Evolutionary conservation across 2,888 invertebrate species (phyloP).

Genomic region (Hipparchia semele): DNA sequence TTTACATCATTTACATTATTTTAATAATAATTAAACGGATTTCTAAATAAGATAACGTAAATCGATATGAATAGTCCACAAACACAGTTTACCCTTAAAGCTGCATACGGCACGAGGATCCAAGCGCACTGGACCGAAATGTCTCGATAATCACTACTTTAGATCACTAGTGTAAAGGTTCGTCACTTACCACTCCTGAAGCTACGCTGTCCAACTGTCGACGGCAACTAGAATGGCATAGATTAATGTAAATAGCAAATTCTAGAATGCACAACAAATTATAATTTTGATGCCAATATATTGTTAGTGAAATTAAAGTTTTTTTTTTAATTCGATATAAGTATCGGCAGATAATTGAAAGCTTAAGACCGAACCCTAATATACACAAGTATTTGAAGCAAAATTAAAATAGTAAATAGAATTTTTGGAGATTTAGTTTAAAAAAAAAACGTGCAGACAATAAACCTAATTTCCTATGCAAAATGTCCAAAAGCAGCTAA

Average conservation of each 20-base stretch:
- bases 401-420: no score
- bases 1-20: slow-evolving; percentile 41
- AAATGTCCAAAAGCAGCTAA: no score
- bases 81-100: slow-evolving; percentile 34
- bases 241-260: slow-evolving; percentile 29
- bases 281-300: slow-evolving; percentile 6
- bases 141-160: slow-evolving; percentile 54
- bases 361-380: no score
- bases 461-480: no score
- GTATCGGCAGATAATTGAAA: no score
- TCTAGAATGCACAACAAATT: slow-evolving; percentile 16
- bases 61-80: slow-evolving; percentile 31
- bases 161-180: slow-evolving; percentile 64
- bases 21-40: slow-evolving; percentile 10
- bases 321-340: background rate
- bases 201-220: slow-evolving; percentile 42
- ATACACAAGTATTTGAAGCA: no score
- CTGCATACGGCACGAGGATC: slow-evolving; percentile 19
- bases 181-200: slow-evolving; percentile 70
- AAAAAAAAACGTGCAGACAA: no score
- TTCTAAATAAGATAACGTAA: background rate
- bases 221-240: slow-evolving; percentile 70
- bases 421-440: no score
- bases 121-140: slow-evolving; percentile 17
- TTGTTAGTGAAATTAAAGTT: background rate